These are phyloP conservation scores for Columba janthina DNA, from an alignment of 2,113 vertebrate genomes.

Conservation along the genomic window DNA sequence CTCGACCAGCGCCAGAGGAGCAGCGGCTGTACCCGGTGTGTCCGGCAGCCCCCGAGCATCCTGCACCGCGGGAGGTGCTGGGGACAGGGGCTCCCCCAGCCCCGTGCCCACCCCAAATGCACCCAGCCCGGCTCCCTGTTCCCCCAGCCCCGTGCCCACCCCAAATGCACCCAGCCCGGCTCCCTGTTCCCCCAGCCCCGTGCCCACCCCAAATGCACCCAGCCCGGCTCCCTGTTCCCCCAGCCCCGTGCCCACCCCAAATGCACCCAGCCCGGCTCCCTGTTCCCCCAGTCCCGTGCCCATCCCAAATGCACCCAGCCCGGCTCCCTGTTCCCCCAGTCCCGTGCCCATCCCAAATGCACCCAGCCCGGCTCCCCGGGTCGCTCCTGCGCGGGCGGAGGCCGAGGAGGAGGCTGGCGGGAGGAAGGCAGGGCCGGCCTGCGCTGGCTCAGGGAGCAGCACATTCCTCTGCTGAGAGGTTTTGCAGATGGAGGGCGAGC, in stretches of 20 bases:
- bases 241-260: fast-evolving
- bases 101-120: too few species aligned
- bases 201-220: fast-evolving
- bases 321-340: not conserved
- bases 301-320: too few species aligned
- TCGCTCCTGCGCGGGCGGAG: not conserved
- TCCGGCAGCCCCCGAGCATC: not conserved
- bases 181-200: not conserved
- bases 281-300: too few species aligned
- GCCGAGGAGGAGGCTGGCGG: not conserved
- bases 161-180: too few species aligned
- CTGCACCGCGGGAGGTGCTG: fast-evolving
- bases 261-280: not conserved
- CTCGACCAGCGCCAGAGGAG: not conserved
- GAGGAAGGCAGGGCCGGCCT: not conserved
- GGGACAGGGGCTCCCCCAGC: fast-evolving
- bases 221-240: too few species aligned
- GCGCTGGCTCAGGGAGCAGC: not conserved
- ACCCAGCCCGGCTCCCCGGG: too few species aligned
- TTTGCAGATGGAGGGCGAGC: not conserved
- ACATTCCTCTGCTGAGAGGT: not conserved
- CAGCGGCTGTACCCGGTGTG: not conserved
- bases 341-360: too few species aligned
- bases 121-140: too few species aligned
- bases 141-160: too few species aligned